These are phyloP conservation scores for Rhodophaea formosa DNA, from an alignment of 2,888 invertebrate genomes.

Conservation along the genomic window DNA sequence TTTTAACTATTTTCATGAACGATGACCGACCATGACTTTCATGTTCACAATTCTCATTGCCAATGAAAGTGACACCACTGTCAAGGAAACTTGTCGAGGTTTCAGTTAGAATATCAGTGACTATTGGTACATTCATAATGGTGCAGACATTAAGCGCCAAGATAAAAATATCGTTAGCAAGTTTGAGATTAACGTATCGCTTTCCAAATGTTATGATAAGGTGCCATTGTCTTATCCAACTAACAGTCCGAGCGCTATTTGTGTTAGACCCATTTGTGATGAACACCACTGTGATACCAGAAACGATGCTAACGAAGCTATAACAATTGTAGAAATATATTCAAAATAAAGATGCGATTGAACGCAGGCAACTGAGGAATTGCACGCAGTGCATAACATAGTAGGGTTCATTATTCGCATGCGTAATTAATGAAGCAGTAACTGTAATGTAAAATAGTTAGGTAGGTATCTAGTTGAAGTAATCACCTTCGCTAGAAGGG, in stretches of 20 bases:
- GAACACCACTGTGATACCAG: neutral
- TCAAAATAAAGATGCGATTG: neutral
- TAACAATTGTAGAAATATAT: neutral
- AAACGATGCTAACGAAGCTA: neutral
- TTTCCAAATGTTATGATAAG: conserved; percentile 14
- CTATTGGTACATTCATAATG: neutral
- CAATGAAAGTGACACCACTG: conserved; percentile 26
- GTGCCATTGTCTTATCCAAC: conserved; percentile 3
- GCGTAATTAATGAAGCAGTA: conserved; percentile 10
- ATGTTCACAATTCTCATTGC: conserved; percentile 28
- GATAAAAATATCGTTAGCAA: conserved; percentile 21
- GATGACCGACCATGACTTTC: conserved; percentile 62
- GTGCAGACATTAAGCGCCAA: conserved; percentile 11
- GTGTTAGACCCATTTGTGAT: conserved; percentile 7
- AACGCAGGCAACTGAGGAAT: neutral
- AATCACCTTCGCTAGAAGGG: conserved; percentile 5
- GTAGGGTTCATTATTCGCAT: conserved; percentile 4
- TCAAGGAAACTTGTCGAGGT: neutral
- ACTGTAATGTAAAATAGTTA: neutral
- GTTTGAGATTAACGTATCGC: neutral
- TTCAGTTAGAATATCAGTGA: neutral
- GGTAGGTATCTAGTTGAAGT: neutral
- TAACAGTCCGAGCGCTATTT: neutral
- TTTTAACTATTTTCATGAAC: conserved; percentile 56
- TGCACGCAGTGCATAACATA: neutral